These are phyloP conservation scores for Rattus rattus DNA, from an alignment of 2,113 vertebrate genomes.

Conservation along the genomic window DNA sequence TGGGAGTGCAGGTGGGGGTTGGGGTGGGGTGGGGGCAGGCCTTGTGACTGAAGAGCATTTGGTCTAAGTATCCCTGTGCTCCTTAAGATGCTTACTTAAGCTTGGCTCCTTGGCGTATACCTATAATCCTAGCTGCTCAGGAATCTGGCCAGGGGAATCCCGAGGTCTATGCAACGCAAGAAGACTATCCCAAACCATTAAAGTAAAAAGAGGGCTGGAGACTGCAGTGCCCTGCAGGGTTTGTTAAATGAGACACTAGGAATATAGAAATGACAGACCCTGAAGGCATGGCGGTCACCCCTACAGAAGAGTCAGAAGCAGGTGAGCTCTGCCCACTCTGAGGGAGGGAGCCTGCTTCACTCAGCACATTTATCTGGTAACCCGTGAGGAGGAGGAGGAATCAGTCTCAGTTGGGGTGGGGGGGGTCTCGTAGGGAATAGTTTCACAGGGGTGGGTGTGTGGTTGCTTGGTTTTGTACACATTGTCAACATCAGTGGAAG, in stretches of 20 bases:
- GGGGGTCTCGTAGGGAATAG: background rate
- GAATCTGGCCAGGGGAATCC: background rate
- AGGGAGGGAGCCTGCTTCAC: too few relatives aligned
- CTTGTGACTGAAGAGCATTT: accelerated
- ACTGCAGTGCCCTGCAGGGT: background rate
- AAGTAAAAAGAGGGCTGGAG: background rate
- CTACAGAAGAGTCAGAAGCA: background rate
- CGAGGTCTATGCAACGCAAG: background rate
- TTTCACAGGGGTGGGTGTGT: background rate
- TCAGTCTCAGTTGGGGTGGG: background rate
- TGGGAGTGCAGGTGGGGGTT: too few relatives aligned
- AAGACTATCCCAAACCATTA: background rate
- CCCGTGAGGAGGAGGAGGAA: background rate
- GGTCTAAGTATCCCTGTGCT: background rate
- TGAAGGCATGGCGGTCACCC: background rate
- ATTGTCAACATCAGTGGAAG: background rate
- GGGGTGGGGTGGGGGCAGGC: too few relatives aligned
- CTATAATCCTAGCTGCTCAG: background rate
- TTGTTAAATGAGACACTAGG: background rate
- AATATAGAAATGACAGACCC: background rate
- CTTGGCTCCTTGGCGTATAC: background rate
- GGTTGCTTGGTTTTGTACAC: background rate
- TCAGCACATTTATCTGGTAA: background rate
- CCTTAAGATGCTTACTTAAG: background rate
- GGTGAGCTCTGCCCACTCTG: background rate